These are phyloP conservation scores for Oegoconia quadripuncta DNA, from an alignment of 2,888 invertebrate genomes.

Conservation along the genomic window DNA sequence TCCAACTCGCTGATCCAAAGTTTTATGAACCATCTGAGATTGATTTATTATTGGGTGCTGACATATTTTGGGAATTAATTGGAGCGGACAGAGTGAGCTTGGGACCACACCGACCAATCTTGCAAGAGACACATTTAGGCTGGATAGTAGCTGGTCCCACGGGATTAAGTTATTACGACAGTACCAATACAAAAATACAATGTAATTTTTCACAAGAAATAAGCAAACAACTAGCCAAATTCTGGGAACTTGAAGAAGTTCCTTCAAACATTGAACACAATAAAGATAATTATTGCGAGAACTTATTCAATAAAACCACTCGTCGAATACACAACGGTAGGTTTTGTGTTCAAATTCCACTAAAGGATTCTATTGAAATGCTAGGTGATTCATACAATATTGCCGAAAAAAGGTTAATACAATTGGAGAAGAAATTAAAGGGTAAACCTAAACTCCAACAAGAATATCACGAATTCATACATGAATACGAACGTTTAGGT, in stretches of 20 bases:
- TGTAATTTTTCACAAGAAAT: slow-evolving; percentile 2
- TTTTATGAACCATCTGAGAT: slow-evolving; percentile 12
- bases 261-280: neutral
- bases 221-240: neutral
- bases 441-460: neutral
- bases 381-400: neutral
- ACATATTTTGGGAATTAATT: too few species aligned
- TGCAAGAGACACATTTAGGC: too few species aligned
- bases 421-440: slow-evolving; percentile 2
- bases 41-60: slow-evolving; percentile 16
- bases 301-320: neutral
- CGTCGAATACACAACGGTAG: neutral
- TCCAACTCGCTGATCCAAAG: slow-evolving; percentile 14
- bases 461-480: too few species aligned
- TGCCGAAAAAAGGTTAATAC: neutral
- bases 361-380: neutral
- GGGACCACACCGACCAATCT: too few species aligned
- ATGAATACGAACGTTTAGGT: neutral
- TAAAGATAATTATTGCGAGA: neutral
- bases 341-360: slow-evolving; percentile 2
- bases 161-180: neutral
- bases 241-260: slow-evolving; percentile 2
- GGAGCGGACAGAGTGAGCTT: too few species aligned
- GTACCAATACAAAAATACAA: neutral
- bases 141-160: slow-evolving; percentile 2